A percentile compares a stretch with the other conserved stretches of the same genome.
Conservation (phyloP, 1,140 invertebrate species). For the Dufourea novaeangliae region DNA sequence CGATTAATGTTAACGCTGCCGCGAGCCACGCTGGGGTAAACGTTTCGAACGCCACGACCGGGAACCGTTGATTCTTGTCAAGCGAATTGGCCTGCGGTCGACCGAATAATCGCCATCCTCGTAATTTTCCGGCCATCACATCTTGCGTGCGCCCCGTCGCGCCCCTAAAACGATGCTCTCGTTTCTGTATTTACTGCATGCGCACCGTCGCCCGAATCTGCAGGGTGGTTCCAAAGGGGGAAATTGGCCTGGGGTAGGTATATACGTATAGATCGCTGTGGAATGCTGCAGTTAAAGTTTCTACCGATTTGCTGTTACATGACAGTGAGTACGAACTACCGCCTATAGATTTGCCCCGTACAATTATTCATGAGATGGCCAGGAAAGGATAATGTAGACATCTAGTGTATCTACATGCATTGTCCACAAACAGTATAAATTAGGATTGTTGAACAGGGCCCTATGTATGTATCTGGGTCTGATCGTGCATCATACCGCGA, state of each 20-base stretch:
- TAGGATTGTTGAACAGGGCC: background rate
- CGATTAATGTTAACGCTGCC: conserved; percentile 46
- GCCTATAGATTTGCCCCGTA: background rate
- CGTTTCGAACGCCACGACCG: conserved; percentile 2
- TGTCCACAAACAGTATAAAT: conserved; percentile 1
- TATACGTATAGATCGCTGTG: too few relatives aligned
- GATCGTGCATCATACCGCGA: too few relatives aligned
- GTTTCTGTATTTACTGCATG: background rate
- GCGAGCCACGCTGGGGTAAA: background rate
- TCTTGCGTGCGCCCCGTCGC: conserved; percentile 20
- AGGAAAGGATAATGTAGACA: background rate
- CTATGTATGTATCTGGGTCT: too few relatives aligned
- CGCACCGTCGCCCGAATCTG: background rate
- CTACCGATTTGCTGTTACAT: background rate
- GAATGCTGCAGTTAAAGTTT: too few relatives aligned
- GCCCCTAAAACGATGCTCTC: background rate
- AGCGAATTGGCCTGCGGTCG: conserved; percentile 45
- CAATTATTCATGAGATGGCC: background rate
- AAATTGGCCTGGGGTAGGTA: too few relatives aligned
- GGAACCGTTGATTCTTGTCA: conserved; percentile 51
- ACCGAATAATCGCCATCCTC: conserved; percentile 43
- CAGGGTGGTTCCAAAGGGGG: too few relatives aligned
- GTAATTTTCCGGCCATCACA: conserved; percentile 46
- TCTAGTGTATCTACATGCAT: background rate
- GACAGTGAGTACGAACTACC: background rate